Evolutionary conservation across 2,797 vertebrate genomes (phyloP).

Genomic region (Sorex maritimensis): DNA sequence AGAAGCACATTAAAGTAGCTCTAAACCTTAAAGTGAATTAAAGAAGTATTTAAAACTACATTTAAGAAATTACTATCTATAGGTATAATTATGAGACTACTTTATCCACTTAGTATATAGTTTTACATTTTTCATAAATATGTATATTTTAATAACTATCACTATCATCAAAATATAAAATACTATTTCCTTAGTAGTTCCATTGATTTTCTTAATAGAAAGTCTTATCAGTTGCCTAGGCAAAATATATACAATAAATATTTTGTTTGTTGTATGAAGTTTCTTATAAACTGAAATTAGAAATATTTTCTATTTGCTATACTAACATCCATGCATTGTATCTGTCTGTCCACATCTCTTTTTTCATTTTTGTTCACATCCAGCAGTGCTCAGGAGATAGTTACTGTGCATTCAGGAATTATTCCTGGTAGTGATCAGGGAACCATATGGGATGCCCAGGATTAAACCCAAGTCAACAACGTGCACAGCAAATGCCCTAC

Average conservation of each 20-base stretch:
- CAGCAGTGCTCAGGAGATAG: too few species aligned
- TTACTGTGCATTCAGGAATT: too few species aligned
- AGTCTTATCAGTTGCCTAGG: background rate
- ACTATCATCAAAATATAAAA: background rate
- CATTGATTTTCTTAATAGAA: background rate
- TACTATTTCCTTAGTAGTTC: background rate
- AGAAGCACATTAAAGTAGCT: background rate
- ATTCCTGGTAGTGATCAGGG: too few species aligned
- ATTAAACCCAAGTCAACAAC: too few species aligned
- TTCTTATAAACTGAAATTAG: background rate
- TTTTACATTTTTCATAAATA: background rate
- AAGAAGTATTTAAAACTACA: background rate
- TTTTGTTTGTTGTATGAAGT: background rate
- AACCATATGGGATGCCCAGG: too few species aligned
- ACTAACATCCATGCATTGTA: too few species aligned
- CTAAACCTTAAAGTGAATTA: background rate
- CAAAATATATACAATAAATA: background rate
- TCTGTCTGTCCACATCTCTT: too few species aligned
- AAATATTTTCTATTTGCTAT: background rate
- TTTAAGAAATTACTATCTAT: background rate
- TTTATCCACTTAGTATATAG: background rate
- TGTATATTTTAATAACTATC: background rate
- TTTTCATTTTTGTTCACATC: too few species aligned
- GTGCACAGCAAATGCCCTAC: too few species aligned
- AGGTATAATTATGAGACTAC: background rate